Evolutionary conservation across 2,113 vertebrate genomes (phyloP).

Genomic region (Nothocercus julius): DNA sequence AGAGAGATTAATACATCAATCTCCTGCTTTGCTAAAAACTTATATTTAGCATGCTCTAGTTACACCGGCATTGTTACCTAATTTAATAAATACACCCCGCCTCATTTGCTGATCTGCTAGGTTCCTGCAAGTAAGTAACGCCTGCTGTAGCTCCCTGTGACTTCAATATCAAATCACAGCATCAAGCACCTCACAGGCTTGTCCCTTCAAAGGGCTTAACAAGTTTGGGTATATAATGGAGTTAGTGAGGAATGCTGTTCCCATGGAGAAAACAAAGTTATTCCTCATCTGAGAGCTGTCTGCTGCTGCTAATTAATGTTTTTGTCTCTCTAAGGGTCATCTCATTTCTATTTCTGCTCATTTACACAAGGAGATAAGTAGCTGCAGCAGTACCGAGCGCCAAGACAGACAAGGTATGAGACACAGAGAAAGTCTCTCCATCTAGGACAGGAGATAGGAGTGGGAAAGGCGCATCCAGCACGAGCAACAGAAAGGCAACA

Average conservation of each 20-base stretch:
- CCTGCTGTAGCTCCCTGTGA: neutral
- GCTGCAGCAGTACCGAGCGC: neutral
- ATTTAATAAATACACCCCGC: neutral
- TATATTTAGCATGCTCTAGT: neutral
- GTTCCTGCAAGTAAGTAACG: neutral
- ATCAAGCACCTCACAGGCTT: neutral
- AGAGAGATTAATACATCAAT: constrained; percentile 50
- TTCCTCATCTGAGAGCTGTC: neutral
- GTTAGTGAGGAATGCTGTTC: constrained; percentile 47
- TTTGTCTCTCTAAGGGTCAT: neutral
- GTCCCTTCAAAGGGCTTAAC: constrained; percentile 1
- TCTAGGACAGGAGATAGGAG: neutral
- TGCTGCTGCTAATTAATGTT: neutral
- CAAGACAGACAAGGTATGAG: neutral
- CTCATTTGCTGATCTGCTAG: neutral
- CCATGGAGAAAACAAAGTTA: constrained; percentile 17
- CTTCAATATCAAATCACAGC: neutral
- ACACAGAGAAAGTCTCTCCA: neutral
- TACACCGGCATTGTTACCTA: neutral
- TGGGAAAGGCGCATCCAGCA: neutral
- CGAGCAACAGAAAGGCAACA: neutral
- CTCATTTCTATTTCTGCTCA: neutral
- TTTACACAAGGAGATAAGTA: neutral
- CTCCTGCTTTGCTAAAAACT: constrained; percentile 2
- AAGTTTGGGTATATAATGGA: constrained; percentile 4